phyloP scores from a whole-genome alignment of 1,140 invertebrate species.

The Bombus terrestris region DNA sequence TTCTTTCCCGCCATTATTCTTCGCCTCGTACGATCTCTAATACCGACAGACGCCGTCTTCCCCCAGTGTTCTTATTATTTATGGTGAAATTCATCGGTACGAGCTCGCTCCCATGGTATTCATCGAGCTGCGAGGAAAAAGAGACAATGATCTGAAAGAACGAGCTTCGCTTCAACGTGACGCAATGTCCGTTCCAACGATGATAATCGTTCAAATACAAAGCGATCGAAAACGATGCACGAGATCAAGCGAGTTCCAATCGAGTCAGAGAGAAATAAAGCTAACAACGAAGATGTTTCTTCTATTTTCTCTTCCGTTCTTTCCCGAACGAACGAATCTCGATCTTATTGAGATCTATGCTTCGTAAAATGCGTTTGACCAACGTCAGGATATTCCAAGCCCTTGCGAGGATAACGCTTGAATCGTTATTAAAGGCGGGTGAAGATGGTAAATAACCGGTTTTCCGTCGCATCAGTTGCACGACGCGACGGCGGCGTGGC shows the following conservation, averaged over 20 bases:
- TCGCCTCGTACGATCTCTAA: slow-evolving; percentile 46
- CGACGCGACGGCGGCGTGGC: not conserved
- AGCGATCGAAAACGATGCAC: not conserved
- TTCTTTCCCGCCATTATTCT: slow-evolving; percentile 31
- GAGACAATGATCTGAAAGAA: not conserved
- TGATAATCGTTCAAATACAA: not conserved
- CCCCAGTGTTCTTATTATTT: slow-evolving; percentile 58
- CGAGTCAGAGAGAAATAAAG: not conserved
- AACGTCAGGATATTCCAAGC: not conserved
- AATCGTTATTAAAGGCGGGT: not conserved
- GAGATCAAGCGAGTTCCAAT: not conserved
- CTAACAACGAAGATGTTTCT: not conserved
- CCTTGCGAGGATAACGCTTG: not conserved
- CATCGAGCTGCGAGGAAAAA: not conserved
- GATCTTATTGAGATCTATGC: not conserved
- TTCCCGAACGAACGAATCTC: not conserved
- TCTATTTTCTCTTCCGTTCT: rapidly evolving
- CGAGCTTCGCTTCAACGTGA: not conserved
- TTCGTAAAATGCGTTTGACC: not conserved
- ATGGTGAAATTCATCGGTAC: slow-evolving; percentile 44
- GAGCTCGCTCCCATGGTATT: not conserved
- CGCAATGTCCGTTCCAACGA: not conserved
- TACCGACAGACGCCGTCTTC: slow-evolving; percentile 55
- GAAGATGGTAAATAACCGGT: too few species aligned
- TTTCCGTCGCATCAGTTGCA: slow-evolving; percentile 22